Conservation (phyloP, 1,140 invertebrate genomes). For the Drosophila subobscura region DNA sequence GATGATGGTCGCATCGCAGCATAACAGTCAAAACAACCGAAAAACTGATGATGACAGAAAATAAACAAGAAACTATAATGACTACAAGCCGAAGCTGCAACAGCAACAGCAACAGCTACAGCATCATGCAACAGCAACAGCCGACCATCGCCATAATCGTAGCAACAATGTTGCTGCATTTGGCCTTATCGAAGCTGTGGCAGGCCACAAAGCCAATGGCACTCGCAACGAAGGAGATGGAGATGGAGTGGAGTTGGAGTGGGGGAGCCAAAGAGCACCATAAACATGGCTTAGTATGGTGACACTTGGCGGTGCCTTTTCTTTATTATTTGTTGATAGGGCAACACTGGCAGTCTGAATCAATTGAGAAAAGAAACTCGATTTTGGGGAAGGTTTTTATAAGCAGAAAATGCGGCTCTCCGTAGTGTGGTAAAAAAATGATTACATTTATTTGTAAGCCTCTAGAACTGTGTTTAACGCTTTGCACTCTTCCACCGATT, state of each 20-base stretch:
- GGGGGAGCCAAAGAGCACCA: conserved; percentile 15
- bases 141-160: conserved; percentile 17
- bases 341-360: conserved; percentile 8
- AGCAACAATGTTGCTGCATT: conserved; percentile 49
- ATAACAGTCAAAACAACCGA: conserved; percentile 49
- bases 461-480: no score
- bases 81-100: conserved; percentile 14
- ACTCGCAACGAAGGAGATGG: no score
- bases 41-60: conserved; percentile 55
- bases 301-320: conserved; percentile 20
- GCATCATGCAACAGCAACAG: conserved; percentile 21
- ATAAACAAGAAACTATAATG: conserved; percentile 55
- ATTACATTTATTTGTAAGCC: no score
- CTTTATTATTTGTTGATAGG: conserved; percentile 33
- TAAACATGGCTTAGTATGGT: conserved; percentile 45
- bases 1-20: conserved; percentile 37
- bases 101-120: conserved; percentile 37
- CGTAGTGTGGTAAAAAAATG: no score
- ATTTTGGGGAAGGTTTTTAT: background rate
- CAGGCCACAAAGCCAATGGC: background rate
- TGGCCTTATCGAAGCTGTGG: conserved; percentile 25
- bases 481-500: background rate
- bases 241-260: background rate
- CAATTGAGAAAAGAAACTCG: conserved; percentile 18
- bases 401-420: no score